phyloP scores from a whole-genome alignment of 2,113 vertebrate species.

The Actinemys pallida region DNA sequence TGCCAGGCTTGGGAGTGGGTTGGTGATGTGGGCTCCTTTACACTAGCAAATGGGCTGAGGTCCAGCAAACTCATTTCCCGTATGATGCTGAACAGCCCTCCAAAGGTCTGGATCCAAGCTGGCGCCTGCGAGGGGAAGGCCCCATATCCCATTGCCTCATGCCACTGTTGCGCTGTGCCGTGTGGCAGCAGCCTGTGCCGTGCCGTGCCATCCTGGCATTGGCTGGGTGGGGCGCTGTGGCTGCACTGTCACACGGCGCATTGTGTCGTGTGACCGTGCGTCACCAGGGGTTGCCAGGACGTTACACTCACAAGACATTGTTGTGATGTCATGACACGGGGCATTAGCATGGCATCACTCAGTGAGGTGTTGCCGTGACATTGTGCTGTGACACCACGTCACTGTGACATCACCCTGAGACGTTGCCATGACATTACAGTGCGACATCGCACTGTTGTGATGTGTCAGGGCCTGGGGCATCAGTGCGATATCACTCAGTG shows the following conservation, averaged over 20 bases:
- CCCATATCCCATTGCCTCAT: not conserved
- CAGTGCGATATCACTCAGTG: not conserved
- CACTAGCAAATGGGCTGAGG: not conserved
- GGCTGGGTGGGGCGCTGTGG: not conserved
- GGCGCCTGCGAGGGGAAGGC: not conserved
- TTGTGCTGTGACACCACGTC: not conserved
- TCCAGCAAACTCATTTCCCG: not conserved
- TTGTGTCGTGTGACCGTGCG: no score
- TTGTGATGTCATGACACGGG: rapidly evolving
- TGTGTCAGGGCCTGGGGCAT: rapidly evolving
- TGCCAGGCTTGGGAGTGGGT: not conserved
- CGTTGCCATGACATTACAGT: not conserved
- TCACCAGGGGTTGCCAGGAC: no score
- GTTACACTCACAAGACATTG: rapidly evolving
- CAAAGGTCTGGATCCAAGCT: not conserved
- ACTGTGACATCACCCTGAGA: not conserved
- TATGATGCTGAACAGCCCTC: not conserved
- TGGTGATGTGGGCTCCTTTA: not conserved
- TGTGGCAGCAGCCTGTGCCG: no score
- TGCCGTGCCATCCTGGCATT: not conserved
- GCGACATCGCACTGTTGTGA: rapidly evolving
- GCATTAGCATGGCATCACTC: rapidly evolving
- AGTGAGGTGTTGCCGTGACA: rapidly evolving
- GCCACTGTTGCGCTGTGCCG: not conserved
- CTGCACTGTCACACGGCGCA: not conserved